Percentiles rank a stretch among this genome's conserved stretches.
phyloP scores from a whole-genome alignment of 2,113 vertebrate species.

The Xenus cinereus region DNA sequence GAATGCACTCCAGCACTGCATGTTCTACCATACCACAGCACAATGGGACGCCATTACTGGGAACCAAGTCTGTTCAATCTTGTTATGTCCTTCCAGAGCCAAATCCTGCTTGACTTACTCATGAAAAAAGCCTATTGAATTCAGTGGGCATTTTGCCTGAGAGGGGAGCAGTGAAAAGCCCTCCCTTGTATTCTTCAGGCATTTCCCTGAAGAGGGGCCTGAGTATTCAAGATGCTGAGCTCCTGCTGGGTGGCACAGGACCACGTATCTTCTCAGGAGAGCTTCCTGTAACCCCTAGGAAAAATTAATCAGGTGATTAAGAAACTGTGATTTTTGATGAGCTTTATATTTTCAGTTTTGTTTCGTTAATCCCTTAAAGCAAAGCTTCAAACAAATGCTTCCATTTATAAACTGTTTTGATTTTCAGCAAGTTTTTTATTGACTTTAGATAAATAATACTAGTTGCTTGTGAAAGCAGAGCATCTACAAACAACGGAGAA shows the following conservation, averaged over 20 bases:
- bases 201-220: background rate
- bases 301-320: background rate
- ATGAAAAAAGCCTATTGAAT: constrained; percentile 53
- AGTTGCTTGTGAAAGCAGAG: background rate
- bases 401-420: background rate
- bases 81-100: constrained; percentile 55
- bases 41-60: constrained; percentile 18
- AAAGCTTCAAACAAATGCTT: background rate
- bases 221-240: background rate
- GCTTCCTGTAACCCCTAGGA: background rate
- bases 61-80: constrained; percentile 58
- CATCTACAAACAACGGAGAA: background rate
- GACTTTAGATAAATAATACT: background rate
- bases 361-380: background rate
- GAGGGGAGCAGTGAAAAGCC: background rate
- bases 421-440: background rate
- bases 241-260: background rate
- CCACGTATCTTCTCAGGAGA: background rate
- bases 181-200: background rate
- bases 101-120: constrained; percentile 62
- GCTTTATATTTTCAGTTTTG: background rate
- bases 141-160: constrained; percentile 57
- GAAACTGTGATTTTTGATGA: background rate
- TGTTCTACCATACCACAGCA: constrained; percentile 50
- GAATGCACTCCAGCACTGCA: constrained; percentile 38